These are phyloP conservation scores for Pristionchus fissidentatus DNA, from an alignment of 2,888 invertebrate genomes.

Conservation along the genomic window DNA sequence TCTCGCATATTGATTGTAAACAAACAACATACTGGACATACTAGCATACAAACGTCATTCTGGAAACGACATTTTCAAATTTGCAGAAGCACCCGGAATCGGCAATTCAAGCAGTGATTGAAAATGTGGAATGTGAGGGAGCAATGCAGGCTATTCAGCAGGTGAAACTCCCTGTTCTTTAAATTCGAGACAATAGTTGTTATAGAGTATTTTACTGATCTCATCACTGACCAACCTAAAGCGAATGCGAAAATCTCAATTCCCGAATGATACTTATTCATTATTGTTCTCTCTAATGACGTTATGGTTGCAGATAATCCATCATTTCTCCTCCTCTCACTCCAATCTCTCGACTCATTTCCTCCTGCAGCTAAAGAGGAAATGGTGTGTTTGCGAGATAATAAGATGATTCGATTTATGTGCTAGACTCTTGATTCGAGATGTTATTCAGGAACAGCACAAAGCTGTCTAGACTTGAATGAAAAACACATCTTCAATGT, in stretches of 20 bases:
- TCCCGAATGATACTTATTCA: background rate
- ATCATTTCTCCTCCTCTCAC: conserved; percentile 30
- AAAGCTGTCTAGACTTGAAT: too few relatives aligned
- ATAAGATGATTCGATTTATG: too few relatives aligned
- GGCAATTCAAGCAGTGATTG: conserved; percentile 6
- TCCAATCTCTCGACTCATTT: conserved; percentile 13
- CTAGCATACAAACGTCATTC: background rate
- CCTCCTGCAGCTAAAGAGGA: conserved; percentile 33
- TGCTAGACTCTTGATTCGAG: too few relatives aligned
- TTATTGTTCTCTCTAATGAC: background rate
- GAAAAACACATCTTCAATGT: too few relatives aligned
- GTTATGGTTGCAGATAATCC: conserved; percentile 1
- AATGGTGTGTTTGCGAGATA: too few relatives aligned
- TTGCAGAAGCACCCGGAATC: conserved; percentile 25
- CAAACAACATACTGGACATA: too few relatives aligned
- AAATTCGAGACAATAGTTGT: background rate
- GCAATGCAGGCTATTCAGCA: conserved; percentile 38
- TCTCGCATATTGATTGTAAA: too few relatives aligned
- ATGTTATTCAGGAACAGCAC: too few relatives aligned
- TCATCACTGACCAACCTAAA: background rate
- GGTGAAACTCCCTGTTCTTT: background rate
- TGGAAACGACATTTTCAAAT: background rate
- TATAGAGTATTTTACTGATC: background rate
- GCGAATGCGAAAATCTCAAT: background rate
- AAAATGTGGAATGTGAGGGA: background rate